A percentile compares a stretch with the other conserved stretches of the same genome.
Evolutionary conservation across 1,140 invertebrate species (phyloP).

Genomic region (Ruditapes philippinarum): DNA sequence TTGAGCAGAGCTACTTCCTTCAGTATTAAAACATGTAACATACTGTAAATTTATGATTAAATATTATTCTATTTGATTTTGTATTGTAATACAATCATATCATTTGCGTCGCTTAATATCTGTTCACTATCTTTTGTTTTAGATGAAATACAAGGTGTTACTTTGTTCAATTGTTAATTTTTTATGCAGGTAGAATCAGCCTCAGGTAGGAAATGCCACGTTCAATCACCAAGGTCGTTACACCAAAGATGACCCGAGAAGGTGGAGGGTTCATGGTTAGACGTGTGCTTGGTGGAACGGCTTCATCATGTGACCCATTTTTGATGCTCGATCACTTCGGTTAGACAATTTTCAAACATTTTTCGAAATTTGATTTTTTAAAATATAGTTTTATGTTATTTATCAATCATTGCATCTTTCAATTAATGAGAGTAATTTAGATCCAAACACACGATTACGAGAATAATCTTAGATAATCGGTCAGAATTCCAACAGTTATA

Average conservation of each 20-base stretch:
- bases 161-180: not conserved
- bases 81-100: not conserved
- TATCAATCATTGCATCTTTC: too few species aligned
- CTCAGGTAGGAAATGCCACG: slow-evolving; percentile 52
- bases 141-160: not conserved
- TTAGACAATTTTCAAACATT: too few species aligned
- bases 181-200: not conserved
- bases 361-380: too few species aligned
- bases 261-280: slow-evolving; percentile 73
- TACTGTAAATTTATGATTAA: not conserved
- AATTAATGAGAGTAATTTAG: too few species aligned
- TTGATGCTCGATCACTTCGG: slow-evolving; percentile 77
- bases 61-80: not conserved
- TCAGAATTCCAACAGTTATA: too few species aligned
- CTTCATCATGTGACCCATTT: slow-evolving; percentile 74
- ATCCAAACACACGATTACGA: too few species aligned
- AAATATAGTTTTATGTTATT: too few species aligned
- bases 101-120: not conserved
- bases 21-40: too few species aligned
- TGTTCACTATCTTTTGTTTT: not conserved
- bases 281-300: slow-evolving; percentile 70
- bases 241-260: slow-evolving; percentile 57
- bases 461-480: too few species aligned
- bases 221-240: slow-evolving; percentile 40
- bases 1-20: too few species aligned